Evolutionary conservation across 2,888 invertebrate species (phyloP), one percentile per base, ranked within the genome.

Genomic region (Catocala sponsa): DNA sequence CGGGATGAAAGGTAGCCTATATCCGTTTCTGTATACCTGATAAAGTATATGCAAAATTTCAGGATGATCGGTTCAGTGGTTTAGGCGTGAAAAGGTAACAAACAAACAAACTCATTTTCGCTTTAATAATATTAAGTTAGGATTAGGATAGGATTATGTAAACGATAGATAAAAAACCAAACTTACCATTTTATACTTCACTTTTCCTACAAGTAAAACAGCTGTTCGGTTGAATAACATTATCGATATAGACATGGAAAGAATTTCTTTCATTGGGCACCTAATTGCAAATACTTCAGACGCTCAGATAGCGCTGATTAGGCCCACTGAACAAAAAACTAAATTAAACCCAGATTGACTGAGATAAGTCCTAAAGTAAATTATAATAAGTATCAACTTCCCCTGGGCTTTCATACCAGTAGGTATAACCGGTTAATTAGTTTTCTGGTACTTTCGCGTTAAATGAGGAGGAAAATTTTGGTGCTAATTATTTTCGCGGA

Each of bases 381-480:
- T 51, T 60, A 51, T 57, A 59, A 52, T 59, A 67, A 61, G 15
- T 50, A 47, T 13, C 15, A 48, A 9, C n/a, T 44, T 53, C 33
- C 33, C 33, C 42, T 44, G 47, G 33, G 51, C 52, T 47, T 58
- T 46, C 55, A 65, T 52, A 43, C 12, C 53, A 42, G 25, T 60
- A 54, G 38, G 32, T 61, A 52, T 46, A 59, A 50, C 32, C 41
- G 15, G 50, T 50, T 63, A 53, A 73, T 73, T 67, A 42, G 43
- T 49, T 73, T 64, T 51, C 47, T 48, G 54, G 44, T 63, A 63
- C 57, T 65, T 58, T 58, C 12, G 35, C 12, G 55, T 42, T 68
- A 57, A 73, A 57, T 63, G 47, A 64, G 44, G 54, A 33, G 5
- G 54, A 59, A 50, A 53, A 56, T 52, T 50, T 54, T 58, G 53